Evolutionary conservation across 2,797 vertebrate species (phyloP), one percentile per base, ranked within the genome.

Genomic region (Pangasius krempfi): DNA sequence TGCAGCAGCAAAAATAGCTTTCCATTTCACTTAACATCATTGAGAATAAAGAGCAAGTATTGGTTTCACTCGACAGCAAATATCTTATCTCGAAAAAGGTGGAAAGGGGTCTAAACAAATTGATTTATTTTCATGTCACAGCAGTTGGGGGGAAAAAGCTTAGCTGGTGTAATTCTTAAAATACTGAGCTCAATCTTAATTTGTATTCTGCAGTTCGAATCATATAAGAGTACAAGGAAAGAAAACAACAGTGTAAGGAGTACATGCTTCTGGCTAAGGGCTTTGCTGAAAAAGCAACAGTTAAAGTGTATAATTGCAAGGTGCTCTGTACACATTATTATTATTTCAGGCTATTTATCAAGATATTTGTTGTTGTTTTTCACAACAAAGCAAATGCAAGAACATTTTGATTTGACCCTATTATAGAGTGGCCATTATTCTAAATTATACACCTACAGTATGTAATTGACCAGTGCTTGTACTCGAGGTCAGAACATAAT

Each of bases 121-220:
- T 72, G 81, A 90, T 92, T 90, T 90, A 91, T 92, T 89, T 54
- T 80, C 64, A 64, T 87, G 86, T 84, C 86, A 88, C 56, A 62
- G 50, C 54, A 84, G 89, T 89, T 76, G 16, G 37, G 62, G 44
- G 73, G 80, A 76, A 68, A 89, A 25, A 44, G 27, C 80, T 84
- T 83, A 70, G 86, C 88, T 79, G 54, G 66, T 56, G 27, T 82
- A 86, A 89, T 88, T 87, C 62, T 20, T 76, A 52, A 80, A 72
- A 88, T 70, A 68, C 86, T 62, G n/a, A 44, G 85, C 87, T 91
- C 88, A 89, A 86, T 91, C 88, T 85, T 76, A 82, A 89, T 92
- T 89, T 88, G 72, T 64, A 68, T 76, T 73, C 62, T 84, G 85
- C 54, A 25, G 68, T 87, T 84, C 68, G 50, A 54, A 56, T n/a